Evolutionary conservation across 2,888 invertebrate species (phyloP).

Genomic region (Acanthosepion pharaonis): DNA sequence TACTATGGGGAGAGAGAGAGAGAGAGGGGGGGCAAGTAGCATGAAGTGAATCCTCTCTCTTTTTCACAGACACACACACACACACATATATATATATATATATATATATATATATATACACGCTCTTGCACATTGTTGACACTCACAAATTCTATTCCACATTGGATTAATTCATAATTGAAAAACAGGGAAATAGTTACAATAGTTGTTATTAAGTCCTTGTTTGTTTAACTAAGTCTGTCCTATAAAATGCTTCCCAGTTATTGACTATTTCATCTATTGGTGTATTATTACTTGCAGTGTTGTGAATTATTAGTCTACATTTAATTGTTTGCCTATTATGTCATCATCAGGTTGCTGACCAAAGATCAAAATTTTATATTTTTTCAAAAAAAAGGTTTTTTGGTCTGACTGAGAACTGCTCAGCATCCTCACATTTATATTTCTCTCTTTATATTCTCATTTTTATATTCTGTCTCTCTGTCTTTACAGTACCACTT

Average conservation of each 20-base stretch:
- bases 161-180: not conserved
- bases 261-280: not conserved
- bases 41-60: not conserved
- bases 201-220: not conserved
- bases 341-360: not conserved
- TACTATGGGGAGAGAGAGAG: not conserved
- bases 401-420: too few relatives aligned
- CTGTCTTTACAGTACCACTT: too few relatives aligned
- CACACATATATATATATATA: not conserved
- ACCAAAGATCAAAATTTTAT: too few relatives aligned
- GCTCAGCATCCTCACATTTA: too few relatives aligned
- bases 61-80: not conserved
- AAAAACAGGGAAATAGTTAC: not conserved
- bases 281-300: not conserved
- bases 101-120: too few relatives aligned
- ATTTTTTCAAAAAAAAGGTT: too few relatives aligned
- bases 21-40: not conserved
- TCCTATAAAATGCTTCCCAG: not conserved
- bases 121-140: not conserved
- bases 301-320: not conserved
- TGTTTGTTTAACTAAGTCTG: not conserved
- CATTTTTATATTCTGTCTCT: too few relatives aligned
- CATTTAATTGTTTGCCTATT: not conserved
- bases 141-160: not conserved
- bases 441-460: too few relatives aligned